A percentile compares a stretch with the other conserved stretches of the same genome.
Evolutionary conservation across 2,113 vertebrate species (phyloP).

Genomic region (Gnathonemus echidnorhynchus): DNA sequence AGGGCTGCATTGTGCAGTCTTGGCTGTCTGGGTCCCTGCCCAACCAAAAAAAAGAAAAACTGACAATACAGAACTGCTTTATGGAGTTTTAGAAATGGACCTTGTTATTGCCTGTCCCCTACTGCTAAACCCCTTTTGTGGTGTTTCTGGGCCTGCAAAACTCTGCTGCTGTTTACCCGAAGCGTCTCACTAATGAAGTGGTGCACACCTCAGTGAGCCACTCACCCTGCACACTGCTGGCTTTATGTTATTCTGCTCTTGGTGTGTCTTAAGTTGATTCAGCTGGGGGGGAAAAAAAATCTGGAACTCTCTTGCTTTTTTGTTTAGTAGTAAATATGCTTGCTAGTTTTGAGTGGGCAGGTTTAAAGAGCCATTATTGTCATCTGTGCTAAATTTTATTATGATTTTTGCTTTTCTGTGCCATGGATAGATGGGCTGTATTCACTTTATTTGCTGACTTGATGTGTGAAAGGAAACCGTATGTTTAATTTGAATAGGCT

Average conservation of each 20-base stretch:
- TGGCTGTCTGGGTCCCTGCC: constrained; percentile 10
- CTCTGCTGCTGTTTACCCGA: not conserved
- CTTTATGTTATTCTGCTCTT: not conserved
- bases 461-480: not conserved
- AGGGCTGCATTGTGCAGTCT: not conserved
- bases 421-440: not conserved
- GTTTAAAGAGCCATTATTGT: not conserved
- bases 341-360: not conserved
- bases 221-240: not conserved
- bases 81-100: not conserved
- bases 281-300: not conserved
- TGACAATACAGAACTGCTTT: not conserved
- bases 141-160: not conserved
- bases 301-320: not conserved
- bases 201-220: not conserved
- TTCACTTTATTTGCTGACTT: not conserved
- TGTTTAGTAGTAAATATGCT: not conserved
- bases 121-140: not conserved
- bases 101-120: not conserved
- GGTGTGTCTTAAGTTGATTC: not conserved
- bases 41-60: constrained; percentile 6
- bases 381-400: not conserved
- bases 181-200: not conserved
- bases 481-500: not conserved
- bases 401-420: not conserved